A percentile compares a stretch with the other conserved stretches of the same genome.
These are phyloP conservation scores for Allophyes oxyacanthae DNA, from an alignment of 2,888 invertebrate species.

Conservation along the genomic window DNA sequence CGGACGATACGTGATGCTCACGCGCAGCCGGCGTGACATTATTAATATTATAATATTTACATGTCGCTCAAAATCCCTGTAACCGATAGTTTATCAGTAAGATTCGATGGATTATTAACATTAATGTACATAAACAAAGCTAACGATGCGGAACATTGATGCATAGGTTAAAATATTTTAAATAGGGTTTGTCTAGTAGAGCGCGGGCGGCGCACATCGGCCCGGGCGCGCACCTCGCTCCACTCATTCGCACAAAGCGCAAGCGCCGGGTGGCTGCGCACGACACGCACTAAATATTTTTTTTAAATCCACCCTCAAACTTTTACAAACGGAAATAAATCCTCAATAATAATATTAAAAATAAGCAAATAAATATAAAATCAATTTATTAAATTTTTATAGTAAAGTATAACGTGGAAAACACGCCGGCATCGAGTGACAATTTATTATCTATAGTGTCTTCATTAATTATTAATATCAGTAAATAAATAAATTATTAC, in stretches of 20 bases:
- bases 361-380: slow-evolving; percentile 41
- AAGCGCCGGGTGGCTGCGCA: slow-evolving; percentile 77
- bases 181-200: slow-evolving; percentile 70
- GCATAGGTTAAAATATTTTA: slow-evolving; percentile 72
- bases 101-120: slow-evolving; percentile 72
- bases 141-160: slow-evolving; percentile 66
- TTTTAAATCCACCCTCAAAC: slow-evolving; percentile 64
- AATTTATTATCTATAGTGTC: slow-evolving; percentile 76
- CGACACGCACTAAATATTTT: slow-evolving; percentile 48
- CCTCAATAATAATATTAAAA: slow-evolving; percentile 39
- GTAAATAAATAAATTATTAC: slow-evolving; percentile 69
- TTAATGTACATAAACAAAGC: slow-evolving; percentile 71
- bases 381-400: slow-evolving; percentile 20
- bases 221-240: slow-evolving; percentile 60
- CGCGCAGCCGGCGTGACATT: slow-evolving; percentile 73
- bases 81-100: slow-evolving; percentile 69
- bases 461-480: slow-evolving; percentile 68
- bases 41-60: slow-evolving; percentile 73
- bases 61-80: slow-evolving; percentile 66
- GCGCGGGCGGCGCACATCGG: slow-evolving; percentile 58
- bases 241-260: slow-evolving; percentile 78
- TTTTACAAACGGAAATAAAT: slow-evolving; percentile 47
- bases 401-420: slow-evolving; percentile 46
- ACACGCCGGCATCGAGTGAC: slow-evolving; percentile 70
- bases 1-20: slow-evolving; percentile 76